Conservation (phyloP, 2,113 vertebrate species). For the Guaruba guarouba region DNA sequence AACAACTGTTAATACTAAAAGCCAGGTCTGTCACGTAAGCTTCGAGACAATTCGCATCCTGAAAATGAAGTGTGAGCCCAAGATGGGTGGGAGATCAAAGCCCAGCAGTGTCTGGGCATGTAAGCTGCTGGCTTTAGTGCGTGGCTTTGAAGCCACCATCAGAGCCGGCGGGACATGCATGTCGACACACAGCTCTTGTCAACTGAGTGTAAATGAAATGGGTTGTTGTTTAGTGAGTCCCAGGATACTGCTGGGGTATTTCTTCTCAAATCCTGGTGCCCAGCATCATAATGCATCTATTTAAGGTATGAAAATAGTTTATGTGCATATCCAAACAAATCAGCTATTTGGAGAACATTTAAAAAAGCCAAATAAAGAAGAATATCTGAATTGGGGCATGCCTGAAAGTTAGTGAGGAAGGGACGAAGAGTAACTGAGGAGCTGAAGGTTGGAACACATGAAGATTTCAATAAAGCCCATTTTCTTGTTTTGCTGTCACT, state of each 20-base stretch:
- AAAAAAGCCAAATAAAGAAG: not conserved
- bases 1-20: not conserved
- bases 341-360: not conserved
- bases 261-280: not conserved
- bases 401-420: not conserved
- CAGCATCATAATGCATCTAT: not conserved
- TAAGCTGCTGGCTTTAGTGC: not conserved
- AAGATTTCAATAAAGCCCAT: not conserved
- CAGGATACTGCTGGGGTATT: not conserved
- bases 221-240: not conserved
- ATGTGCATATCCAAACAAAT: not conserved
- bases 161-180: fast-evolving
- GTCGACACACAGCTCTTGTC: fast-evolving
- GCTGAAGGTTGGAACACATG: not conserved
- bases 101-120: not conserved
- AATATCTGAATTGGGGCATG: not conserved
- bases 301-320: not conserved
- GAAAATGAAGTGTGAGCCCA: not conserved
- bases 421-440: not conserved
- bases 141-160: not conserved
- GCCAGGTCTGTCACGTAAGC: not conserved
- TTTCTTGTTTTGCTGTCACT: not conserved
- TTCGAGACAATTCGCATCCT: not conserved
- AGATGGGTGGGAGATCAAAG: not conserved
- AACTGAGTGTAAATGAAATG: not conserved